phyloP scores from a whole-genome alignment of 1,140 invertebrate genomes.

The Probaryconus sp. region DNA sequence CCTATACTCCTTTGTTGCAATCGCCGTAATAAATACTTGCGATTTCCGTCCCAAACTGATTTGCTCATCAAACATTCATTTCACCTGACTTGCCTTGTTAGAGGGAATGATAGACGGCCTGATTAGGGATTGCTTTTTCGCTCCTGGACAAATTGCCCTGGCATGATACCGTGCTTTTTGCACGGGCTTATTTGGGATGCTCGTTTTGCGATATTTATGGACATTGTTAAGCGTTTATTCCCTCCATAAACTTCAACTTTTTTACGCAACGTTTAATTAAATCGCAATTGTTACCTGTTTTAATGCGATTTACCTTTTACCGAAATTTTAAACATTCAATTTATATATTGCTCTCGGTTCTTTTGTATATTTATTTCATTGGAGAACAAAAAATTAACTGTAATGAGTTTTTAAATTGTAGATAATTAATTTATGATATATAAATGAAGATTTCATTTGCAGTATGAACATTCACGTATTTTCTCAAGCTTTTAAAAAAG shows the following conservation, averaged over 20 bases:
- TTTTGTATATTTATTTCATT: too few species aligned
- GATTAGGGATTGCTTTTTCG: conserved; percentile 29
- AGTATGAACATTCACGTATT: too few species aligned
- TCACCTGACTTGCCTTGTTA: conserved; percentile 39
- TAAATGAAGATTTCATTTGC: too few species aligned
- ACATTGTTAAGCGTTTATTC: conserved; percentile 27
- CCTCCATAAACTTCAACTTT: conserved; percentile 18
- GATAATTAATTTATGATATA: too few species aligned
- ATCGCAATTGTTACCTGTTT: too few species aligned
- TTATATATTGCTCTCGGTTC: too few species aligned
- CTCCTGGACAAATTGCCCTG: conserved; percentile 43
- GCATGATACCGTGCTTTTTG: conserved; percentile 16
- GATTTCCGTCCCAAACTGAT: conserved; percentile 50
- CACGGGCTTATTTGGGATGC: conserved; percentile 28
- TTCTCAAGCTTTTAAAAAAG: too few species aligned
- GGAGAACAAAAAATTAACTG: too few species aligned
- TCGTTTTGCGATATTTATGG: conserved; percentile 36
- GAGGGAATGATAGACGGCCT: conserved; percentile 34
- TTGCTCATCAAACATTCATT: conserved; percentile 54
- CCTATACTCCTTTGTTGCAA: conserved; percentile 29
- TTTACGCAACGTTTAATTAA: too few species aligned
- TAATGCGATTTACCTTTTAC: too few species aligned
- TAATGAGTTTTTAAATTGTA: too few species aligned
- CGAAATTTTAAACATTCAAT: too few species aligned
- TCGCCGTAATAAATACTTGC: conserved; percentile 42